A percentile compares a stretch with the other conserved stretches of the same genome.
Evolutionary conservation across 2,888 invertebrate genomes (phyloP).

Genomic region (Mesochorus sp.): DNA sequence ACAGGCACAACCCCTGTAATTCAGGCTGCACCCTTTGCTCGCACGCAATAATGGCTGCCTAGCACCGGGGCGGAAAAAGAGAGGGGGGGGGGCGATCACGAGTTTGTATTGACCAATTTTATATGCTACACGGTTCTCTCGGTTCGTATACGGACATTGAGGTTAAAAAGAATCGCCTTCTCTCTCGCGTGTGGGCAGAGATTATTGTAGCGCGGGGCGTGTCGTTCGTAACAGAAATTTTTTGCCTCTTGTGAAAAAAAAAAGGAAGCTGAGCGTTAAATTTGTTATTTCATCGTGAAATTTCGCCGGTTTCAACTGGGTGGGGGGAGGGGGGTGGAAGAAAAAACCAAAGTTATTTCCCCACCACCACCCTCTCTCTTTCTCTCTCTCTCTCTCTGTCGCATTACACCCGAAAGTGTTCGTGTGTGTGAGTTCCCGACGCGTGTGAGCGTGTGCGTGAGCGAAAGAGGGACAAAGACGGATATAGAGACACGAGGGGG

Average conservation of each 20-base stretch:
- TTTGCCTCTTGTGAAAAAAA: background rate
- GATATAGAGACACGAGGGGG: slow-evolving; percentile 34
- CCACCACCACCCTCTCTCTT: background rate
- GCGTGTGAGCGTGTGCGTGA: too few species aligned
- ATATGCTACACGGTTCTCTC: too few species aligned
- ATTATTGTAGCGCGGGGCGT: slow-evolving; percentile 61
- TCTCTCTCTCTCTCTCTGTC: background rate
- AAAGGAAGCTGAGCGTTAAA: background rate
- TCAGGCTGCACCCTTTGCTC: slow-evolving; percentile 75
- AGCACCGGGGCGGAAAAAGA: too few species aligned
- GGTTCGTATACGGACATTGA: slow-evolving; percentile 34
- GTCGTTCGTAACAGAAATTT: slow-evolving; percentile 56
- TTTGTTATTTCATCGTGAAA: too few species aligned
- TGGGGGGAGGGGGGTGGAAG: background rate
- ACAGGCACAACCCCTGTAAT: slow-evolving; percentile 63
- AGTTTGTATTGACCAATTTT: slow-evolving; percentile 73
- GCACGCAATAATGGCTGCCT: slow-evolving; percentile 81
- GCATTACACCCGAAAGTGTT: slow-evolving; percentile 5
- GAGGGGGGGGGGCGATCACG: slow-evolving; percentile 72
- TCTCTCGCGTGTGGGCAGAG: slow-evolving; percentile 45
- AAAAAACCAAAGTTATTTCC: background rate
- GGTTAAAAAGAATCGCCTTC: slow-evolving; percentile 54
- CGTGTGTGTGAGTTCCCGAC: too few species aligned
- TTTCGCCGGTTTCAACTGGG: slow-evolving; percentile 9
- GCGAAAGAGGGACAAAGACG: too few species aligned